Evolutionary conservation across 2,797 vertebrate species (phyloP).

Genomic region (Crax fasciolata): DNA sequence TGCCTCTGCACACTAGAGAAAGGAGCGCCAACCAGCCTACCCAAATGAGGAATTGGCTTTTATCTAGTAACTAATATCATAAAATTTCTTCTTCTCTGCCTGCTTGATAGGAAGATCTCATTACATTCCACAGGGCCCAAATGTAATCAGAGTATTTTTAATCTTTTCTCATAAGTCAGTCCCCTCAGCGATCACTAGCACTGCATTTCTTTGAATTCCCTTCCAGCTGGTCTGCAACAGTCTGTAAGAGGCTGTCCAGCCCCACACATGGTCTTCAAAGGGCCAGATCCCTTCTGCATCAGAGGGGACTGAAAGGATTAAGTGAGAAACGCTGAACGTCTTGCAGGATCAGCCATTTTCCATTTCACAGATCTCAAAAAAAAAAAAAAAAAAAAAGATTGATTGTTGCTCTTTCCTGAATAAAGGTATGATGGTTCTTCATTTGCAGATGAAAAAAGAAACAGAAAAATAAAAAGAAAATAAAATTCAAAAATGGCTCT

Average conservation of each 20-base stretch:
- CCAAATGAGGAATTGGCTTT: neutral
- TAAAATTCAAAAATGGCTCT: neutral
- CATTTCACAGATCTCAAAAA: neutral
- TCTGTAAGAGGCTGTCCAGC: neutral
- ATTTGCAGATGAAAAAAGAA: neutral
- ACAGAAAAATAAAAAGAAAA: neutral
- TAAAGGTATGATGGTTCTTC: neutral
- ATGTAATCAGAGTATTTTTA: slow-evolving; percentile 32
- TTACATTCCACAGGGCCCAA: neutral
- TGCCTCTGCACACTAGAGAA: neutral
- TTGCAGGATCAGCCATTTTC: neutral
- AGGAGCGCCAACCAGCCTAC: neutral
- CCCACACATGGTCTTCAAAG: neutral
- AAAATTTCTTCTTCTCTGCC: neutral
- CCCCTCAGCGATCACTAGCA: neutral
- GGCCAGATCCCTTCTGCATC: neutral
- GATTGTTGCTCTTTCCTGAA: neutral
- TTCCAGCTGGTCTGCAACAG: neutral
- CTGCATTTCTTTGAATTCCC: neutral
- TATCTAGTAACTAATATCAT: neutral
- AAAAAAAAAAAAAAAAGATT: neutral
- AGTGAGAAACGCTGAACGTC: neutral
- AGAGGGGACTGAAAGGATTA: neutral
- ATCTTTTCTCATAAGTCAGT: neutral
- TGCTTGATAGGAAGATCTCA: neutral